Percentiles rank a stretch among this genome's conserved stretches.
Evolutionary conservation across 2,113 vertebrate genomes (phyloP).

Genomic region (Cyprinodon brontotheroides): DNA sequence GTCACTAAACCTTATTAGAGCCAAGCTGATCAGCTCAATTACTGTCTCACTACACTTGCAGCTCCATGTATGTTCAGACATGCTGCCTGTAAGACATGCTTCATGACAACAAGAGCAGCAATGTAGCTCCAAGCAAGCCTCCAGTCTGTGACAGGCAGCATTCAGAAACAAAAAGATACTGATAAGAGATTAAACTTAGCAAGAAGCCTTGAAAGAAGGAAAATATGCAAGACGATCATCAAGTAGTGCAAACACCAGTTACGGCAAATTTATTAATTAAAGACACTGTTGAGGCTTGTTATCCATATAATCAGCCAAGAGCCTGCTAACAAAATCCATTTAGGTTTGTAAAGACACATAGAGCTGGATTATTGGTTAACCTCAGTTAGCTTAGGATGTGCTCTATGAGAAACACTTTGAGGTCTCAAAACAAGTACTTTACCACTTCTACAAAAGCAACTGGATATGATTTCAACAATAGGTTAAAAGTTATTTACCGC

Average conservation of each 20-base stretch:
- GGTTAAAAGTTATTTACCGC: conserved; percentile 31
- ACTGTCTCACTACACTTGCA: conserved; percentile 38
- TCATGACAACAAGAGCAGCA: conserved; percentile 23
- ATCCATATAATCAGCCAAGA: conserved; percentile 31
- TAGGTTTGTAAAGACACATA: conserved; percentile 26
- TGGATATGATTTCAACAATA: neutral
- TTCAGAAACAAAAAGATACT: conserved; percentile 5
- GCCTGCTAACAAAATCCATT: conserved; percentile 28
- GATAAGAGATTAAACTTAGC: neutral
- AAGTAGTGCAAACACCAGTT: neutral
- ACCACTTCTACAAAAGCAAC: neutral
- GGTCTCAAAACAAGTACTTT: neutral
- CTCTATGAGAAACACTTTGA: conserved; percentile 1
- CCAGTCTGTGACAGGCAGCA: neutral
- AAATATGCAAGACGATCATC: neutral
- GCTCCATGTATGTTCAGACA: conserved; percentile 6
- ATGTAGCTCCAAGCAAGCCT: neutral
- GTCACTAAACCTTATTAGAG: conserved; percentile 54
- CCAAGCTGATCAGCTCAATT: conserved; percentile 53
- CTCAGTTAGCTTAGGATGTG: conserved; percentile 44
- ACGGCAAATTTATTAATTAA: conserved; percentile 2
- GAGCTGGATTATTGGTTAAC: conserved; percentile 40
- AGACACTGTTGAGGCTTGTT: conserved; percentile 35
- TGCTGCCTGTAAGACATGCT: conserved; percentile 5
- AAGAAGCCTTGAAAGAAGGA: neutral